Conservation (phyloP, 2,888 invertebrate genomes). For the Melinaea menophilus region DNA sequence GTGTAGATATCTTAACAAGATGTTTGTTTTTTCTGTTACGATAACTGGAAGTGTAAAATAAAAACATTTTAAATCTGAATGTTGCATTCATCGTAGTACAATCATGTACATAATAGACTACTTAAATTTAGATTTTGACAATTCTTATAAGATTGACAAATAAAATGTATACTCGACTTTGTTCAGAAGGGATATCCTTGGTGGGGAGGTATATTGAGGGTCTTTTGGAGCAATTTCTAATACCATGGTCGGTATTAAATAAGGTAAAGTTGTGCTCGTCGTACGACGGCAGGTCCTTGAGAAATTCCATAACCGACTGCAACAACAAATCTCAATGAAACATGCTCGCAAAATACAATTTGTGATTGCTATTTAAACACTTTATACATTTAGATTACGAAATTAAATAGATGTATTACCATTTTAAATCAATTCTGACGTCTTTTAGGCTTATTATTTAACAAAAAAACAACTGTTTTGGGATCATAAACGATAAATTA, state of each 20-base stretch:
- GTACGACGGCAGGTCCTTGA: conserved; percentile 93
- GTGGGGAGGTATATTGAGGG: conserved; percentile 96
- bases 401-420: conserved; percentile 44
- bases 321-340: conserved; percentile 46
- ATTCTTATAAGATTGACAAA: background rate
- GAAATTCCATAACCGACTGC: conserved; percentile 92
- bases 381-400: background rate
- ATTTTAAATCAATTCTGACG: conserved; percentile 46
- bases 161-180: conserved; percentile 82
- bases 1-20: conserved; percentile 93
- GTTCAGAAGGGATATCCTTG: conserved; percentile 94
- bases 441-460: conserved; percentile 34
- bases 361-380: background rate
- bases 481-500: conserved; percentile 47
- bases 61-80: conserved; percentile 21
- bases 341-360: conserved; percentile 26
- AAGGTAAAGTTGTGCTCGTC: conserved; percentile 94
- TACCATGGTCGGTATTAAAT: conserved; percentile 91
- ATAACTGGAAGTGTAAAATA: conserved; percentile 83
- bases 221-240: conserved; percentile 88
- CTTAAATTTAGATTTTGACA: background rate
- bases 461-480: conserved; percentile 38
- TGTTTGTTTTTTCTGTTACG: conserved; percentile 96
- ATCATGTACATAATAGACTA: background rate
- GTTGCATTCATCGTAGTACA: no score